A percentile compares a stretch with the other conserved stretches of the same genome.
These are phyloP conservation scores for Drosophila santomea DNA, from an alignment of 1,140 invertebrate species.

Conservation along the genomic window DNA sequence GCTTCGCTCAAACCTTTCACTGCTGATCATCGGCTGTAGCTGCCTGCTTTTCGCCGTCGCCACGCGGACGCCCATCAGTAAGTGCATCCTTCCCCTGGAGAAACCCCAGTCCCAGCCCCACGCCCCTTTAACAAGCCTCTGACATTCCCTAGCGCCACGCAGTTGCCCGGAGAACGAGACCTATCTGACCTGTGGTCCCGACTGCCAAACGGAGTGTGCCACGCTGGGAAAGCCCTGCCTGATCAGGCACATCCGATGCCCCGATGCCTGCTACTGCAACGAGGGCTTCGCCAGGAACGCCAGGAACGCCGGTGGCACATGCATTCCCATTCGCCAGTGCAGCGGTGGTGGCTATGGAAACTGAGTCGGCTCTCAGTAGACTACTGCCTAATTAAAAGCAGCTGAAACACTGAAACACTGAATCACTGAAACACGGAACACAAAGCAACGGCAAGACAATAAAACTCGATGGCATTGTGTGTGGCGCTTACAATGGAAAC, in stretches of 20 bases:
- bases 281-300: slow-evolving; percentile 85
- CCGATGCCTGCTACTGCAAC: slow-evolving; percentile 85
- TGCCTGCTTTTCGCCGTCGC: slow-evolving; percentile 17
- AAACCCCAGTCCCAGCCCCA: no score
- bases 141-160: slow-evolving; percentile 32
- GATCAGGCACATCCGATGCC: slow-evolving; percentile 85
- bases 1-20: slow-evolving; percentile 12
- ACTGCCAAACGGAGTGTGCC: slow-evolving; percentile 86
- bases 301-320: slow-evolving; percentile 68
- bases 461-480: slow-evolving; percentile 1
- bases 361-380: neutral
- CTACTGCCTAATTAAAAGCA: neutral
- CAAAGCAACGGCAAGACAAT: neutral
- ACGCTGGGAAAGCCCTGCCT: slow-evolving; percentile 85
- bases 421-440: no score
- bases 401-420: neutral
- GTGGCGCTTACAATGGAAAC: neutral
- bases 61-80: slow-evolving; percentile 40
- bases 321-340: slow-evolving; percentile 82
- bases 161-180: slow-evolving; percentile 71
- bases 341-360: slow-evolving; percentile 3
- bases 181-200: slow-evolving; percentile 85
- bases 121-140: no score
- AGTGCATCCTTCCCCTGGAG: slow-evolving; percentile 2
- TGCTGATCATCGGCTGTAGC: slow-evolving; percentile 29